Base-by-base conservation (phyloP, 2,888 invertebrate species). In the Yponomeuta sedellus region DNA sequence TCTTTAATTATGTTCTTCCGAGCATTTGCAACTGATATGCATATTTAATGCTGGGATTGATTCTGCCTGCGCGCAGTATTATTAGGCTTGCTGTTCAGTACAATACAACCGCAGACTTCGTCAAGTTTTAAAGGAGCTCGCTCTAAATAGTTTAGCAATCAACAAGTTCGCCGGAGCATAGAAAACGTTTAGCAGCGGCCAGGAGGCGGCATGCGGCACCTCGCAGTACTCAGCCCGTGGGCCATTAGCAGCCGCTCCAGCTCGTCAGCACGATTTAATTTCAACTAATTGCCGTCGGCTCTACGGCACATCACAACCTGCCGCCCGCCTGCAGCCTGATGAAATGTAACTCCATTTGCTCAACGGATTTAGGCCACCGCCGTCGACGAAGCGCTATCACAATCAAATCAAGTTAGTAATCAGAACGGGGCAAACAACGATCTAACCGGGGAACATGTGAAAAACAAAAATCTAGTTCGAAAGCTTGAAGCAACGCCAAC, bases 231-330 rank as follows among this genome's bases (percentile, higher is more conserved):
- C 56, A 25, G n/a, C 22, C 62, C 58, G 25, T 52, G 58, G 22
- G 39, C 68, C 64, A 69, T 65, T 64, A 65, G 61, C 44, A 67
- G 39, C 66, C 22, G 57, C 52, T 22, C 22, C 6, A 67, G 67
- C 71, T 75, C 80, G 74, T 79, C 79, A 77, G 75, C 77, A 69
- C 73, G 73, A 82, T 83, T 84, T 81, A 84, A 83, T 87, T 80
- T 77, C 72, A 75, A 74, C 76, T 87, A 85, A 87, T 88, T 85
- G 81, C 81, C 75, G 72, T 71, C 44, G 44, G 75, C 77, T 77
- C 73, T 73, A 71, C 77, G 76, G 77, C 72, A 75, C 77, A 74
- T 77, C 76, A 71, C 73, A 69, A 52, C n/a, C 56, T 44, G 57
- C 28, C 64, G 4, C 25, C 57, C 56, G 64, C 64, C 22, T n/a